A percentile compares a stretch with the other conserved stretches of the same genome.
Evolutionary conservation across 2,888 invertebrate species (phyloP).

Genomic region (Standfussiana lucernea): DNA sequence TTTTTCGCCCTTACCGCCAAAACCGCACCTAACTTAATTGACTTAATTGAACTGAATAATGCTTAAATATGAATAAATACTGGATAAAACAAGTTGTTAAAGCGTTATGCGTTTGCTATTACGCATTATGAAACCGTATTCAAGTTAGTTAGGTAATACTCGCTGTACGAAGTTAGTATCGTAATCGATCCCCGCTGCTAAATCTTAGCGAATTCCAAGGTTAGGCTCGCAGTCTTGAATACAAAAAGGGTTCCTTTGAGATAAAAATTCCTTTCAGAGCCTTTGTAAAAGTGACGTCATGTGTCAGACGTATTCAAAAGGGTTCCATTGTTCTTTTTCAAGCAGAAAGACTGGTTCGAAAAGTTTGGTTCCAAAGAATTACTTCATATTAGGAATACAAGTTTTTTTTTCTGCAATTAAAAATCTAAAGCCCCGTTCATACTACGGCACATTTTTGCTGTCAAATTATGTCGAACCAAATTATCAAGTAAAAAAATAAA

Average conservation of each 20-base stretch:
- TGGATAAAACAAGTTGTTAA: constrained; percentile 61
- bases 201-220: constrained; percentile 63
- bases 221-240: constrained; percentile 59
- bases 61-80: constrained; percentile 61
- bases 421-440: constrained; percentile 1
- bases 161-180: constrained; percentile 38
- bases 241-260: constrained; percentile 65
- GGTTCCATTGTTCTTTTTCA: constrained; percentile 13
- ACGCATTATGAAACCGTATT: constrained; percentile 66
- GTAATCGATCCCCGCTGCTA: constrained; percentile 59
- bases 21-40: constrained; percentile 46
- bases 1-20: constrained; percentile 14
- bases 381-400: background rate
- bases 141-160: constrained; percentile 67
- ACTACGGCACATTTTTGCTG: background rate
- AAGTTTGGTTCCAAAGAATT: background rate
- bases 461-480: background rate
- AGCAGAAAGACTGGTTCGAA: background rate
- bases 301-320: constrained; percentile 34
- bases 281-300: constrained; percentile 50
- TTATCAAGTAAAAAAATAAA: background rate
- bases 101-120: constrained; percentile 61
- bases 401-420: background rate
- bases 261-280: constrained; percentile 51
- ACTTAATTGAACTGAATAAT: constrained; percentile 45